phyloP scores from a whole-genome alignment of 2,797 vertebrate genomes.

The Mormyrops boulengeri region DNA sequence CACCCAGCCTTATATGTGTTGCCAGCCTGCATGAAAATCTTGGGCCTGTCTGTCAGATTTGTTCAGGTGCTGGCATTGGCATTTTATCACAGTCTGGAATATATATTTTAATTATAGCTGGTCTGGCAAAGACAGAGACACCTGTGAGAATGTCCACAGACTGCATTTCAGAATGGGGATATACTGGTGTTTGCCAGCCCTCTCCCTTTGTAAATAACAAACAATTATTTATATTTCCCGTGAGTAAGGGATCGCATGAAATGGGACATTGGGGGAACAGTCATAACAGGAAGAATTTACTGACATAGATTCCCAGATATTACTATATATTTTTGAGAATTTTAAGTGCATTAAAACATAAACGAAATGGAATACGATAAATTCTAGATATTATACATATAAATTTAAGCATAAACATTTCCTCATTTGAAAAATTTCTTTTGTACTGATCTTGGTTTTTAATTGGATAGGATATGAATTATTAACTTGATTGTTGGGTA shows the following conservation, averaged over 20 bases:
- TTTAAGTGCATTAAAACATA: background rate
- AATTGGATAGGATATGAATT: background rate
- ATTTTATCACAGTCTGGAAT: background rate
- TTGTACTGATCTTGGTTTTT: background rate
- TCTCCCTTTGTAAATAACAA: constrained; percentile 44
- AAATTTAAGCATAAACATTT: background rate
- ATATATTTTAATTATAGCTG: background rate
- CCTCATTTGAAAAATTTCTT: background rate
- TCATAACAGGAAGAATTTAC: constrained; percentile 41
- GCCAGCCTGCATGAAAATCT: background rate
- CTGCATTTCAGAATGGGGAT: background rate
- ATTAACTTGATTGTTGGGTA: background rate
- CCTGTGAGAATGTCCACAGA: constrained; percentile 5
- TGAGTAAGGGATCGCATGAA: constrained; percentile 60
- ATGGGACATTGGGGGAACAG: constrained; percentile 64
- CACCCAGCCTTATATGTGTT: background rate
- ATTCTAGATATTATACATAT: background rate
- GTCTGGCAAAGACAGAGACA: background rate
- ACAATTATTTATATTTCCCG: constrained; percentile 50
- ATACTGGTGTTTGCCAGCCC: background rate
- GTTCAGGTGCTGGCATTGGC: background rate
- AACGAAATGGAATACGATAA: background rate
- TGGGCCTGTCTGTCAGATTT: background rate
- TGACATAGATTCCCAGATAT: constrained; percentile 34
- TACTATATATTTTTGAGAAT: background rate